Percentiles rank a stretch among this genome's conserved stretches.
Conservation (phyloP, 2,888 invertebrate genomes). For the Drosophila nr. perissopoda region DNA sequence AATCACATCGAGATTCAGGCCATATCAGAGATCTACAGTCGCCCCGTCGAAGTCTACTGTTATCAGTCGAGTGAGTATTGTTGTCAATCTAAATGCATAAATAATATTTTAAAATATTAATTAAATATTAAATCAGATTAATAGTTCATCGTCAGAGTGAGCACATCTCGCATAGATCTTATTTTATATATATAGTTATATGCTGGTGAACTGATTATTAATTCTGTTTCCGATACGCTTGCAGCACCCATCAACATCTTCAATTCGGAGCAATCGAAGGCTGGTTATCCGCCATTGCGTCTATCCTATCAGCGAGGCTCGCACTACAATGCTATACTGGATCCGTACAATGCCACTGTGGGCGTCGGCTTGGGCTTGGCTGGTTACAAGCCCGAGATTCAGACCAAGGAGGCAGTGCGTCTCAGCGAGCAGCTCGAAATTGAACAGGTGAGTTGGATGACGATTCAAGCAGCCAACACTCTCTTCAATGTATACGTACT, state of each 20-base stretch:
- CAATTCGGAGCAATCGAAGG: conserved; percentile 89
- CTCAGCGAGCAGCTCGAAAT: conserved; percentile 92
- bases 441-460: conserved; percentile 87
- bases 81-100: neutral
- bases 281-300: conserved; percentile 91
- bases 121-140: neutral
- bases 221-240: conserved; percentile 40
- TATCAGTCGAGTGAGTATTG: conserved; percentile 81
- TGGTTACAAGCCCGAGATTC: conserved; percentile 90
- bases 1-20: conserved; percentile 97
- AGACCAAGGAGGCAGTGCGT: conserved; percentile 90
- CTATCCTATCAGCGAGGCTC: conserved; percentile 94
- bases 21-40: conserved; percentile 94
- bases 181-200: neutral
- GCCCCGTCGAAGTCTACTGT: conserved; percentile 92
- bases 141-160: neutral
- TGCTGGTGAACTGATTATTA: neutral
- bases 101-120: too few relatives aligned
- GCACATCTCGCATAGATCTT: neutral
- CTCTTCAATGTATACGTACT: neutral
- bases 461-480: neutral
- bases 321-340: conserved; percentile 95
- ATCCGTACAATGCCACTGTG: conserved; percentile 92
- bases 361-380: conserved; percentile 94
- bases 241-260: conserved; percentile 94